These are phyloP conservation scores for Onychomys torridus DNA, from an alignment of 2,797 vertebrate genomes.

Conservation along the genomic window DNA sequence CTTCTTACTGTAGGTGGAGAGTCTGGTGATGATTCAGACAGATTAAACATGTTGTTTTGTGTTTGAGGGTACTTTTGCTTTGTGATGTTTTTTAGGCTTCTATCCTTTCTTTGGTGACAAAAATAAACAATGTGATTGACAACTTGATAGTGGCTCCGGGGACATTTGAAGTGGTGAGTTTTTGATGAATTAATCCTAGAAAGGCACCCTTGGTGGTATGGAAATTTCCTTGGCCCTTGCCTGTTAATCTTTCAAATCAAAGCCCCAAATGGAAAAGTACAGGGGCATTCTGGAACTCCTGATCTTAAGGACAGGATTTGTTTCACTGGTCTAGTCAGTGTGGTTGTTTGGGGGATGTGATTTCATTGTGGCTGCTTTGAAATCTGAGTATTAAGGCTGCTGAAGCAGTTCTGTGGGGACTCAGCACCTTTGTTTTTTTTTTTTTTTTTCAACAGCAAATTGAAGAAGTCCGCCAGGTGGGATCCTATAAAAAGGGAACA, in stretches of 20 bases:
- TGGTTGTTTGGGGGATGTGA: neutral
- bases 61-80: conserved; percentile 45
- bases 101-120: conserved; percentile 97
- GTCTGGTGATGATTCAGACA: neutral
- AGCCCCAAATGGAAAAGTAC: neutral
- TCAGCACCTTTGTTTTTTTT: neutral
- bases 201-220: neutral
- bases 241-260: conserved; percentile 38
- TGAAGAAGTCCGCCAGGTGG: conserved; percentile 98
- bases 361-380: neutral
- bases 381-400: neutral
- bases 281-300: conserved; percentile 35
- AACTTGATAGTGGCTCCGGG: conserved; percentile 98
- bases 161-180: conserved; percentile 97
- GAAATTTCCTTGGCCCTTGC: neutral
- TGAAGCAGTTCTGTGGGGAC: neutral
- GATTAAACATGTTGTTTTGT: neutral
- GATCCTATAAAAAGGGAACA: conserved; percentile 99
- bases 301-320: neutral
- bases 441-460: conserved; percentile 93
- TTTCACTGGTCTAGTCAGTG: neutral
- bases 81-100: conserved; percentile 91
- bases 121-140: conserved; percentile 99
- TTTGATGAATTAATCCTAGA: conserved; percentile 45
- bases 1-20: conserved; percentile 13